Evolutionary conservation across 1,140 invertebrate genomes (phyloP), one percentile per base, ranked within the genome.

Genomic region (Hesperophylax magnus): DNA sequence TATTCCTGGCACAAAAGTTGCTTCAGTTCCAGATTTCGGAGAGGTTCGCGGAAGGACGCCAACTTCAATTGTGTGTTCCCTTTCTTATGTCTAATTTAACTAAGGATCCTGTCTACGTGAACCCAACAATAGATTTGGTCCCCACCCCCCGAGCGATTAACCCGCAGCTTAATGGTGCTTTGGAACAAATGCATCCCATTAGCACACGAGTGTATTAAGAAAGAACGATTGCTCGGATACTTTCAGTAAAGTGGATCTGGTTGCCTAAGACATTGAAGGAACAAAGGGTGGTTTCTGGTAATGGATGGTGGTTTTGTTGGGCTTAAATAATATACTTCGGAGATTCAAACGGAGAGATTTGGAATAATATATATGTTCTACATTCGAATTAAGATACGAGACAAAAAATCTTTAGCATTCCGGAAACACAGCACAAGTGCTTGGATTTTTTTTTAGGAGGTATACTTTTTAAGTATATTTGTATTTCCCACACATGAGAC

Each of bases 61-160:
- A 18, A 34, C 56, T 31, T 47, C 56, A 77, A 61, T 47, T 60
- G 56, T 61, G 61, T 53, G 53, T 54, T 34, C 65, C 77, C 27
- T 56, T 69, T 78, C 77, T 54, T 69, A 63, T 53, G 39, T 67
- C 77, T 69, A 69, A 78, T 78, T 78, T 67, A 78, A 78, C 77
- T 78, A 67, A 78, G 54, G 77, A 78, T 78, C 77, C 20, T 53
- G 77, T 78, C 77, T 63, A 67, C 17, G 63, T 67, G 63, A 67
- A 63, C 63, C 52, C 77, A 67, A 78, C 77, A 78, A 78, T 78
- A 78, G 77, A 53, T 24, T 58, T 52, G 63, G 54, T 78, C 65
- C 31, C 61, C 53, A 67, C 63, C 15, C 18, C 47, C 8, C 17
- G 22, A 31, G 27, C 22, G 22, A n/a, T 34, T 67, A n/a, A 8